Percentiles rank a stretch among this genome's conserved stretches.
These are phyloP conservation scores for Drosophila colorata DNA, from an alignment of 2,888 invertebrate species.

Conservation along the genomic window DNA sequence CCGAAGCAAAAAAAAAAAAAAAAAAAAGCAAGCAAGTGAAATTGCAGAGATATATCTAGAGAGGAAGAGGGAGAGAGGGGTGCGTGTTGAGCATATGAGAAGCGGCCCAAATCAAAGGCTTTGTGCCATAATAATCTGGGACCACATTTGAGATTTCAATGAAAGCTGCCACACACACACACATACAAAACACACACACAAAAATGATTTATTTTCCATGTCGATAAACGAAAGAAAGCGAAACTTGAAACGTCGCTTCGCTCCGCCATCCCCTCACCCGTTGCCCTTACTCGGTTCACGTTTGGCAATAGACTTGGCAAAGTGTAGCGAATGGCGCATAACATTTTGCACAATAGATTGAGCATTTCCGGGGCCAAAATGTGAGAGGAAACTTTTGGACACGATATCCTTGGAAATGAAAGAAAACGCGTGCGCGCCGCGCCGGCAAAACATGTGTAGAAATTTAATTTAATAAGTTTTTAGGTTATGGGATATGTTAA, in stretches of 20 bases:
- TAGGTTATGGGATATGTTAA: conserved; percentile 71
- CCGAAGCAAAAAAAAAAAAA: conserved; percentile 36
- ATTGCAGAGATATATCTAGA: conserved; percentile 16
- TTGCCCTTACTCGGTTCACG: not conserved
- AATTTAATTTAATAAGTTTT: conserved; percentile 81
- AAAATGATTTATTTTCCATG: conserved; percentile 77
- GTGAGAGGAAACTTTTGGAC: conserved; percentile 31
- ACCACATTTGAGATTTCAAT: conserved; percentile 75
- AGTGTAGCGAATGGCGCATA: conserved; percentile 65
- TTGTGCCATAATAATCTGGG: conserved; percentile 73
- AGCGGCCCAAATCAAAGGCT: conserved; percentile 70
- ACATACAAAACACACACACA: conserved; percentile 20
- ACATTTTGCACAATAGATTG: conserved; percentile 79
- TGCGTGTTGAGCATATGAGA: conserved; percentile 17
- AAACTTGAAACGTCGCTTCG: conserved; percentile 66
- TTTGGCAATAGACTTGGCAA: conserved; percentile 30
- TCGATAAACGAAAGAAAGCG: conserved; percentile 75
- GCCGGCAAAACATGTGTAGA: conserved; percentile 73
- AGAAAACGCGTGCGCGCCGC: conserved; percentile 26
- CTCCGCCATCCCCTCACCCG: not conserved
- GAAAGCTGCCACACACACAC: conserved; percentile 52
- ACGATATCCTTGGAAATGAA: conserved; percentile 32
- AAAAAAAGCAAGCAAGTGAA: conserved; percentile 21
- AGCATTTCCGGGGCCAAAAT: conserved; percentile 63
- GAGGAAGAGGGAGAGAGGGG: not conserved